These are phyloP conservation scores for Axea sp. DNA, from an alignment of 2,888 invertebrate genomes.

Conservation along the genomic window DNA sequence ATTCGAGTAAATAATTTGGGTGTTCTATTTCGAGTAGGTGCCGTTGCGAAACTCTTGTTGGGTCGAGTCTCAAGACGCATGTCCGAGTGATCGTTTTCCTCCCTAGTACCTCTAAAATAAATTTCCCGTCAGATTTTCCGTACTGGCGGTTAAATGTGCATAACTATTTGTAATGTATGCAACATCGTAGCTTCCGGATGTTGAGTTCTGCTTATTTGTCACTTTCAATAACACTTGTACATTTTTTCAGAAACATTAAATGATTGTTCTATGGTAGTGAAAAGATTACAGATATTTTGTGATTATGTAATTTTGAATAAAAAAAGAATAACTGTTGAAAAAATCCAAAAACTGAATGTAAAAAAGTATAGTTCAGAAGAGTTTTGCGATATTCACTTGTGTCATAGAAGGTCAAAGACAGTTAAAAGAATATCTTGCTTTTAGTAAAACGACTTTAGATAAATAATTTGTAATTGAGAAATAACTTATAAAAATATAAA, in stretches of 20 bases:
- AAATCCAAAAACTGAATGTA: no score
- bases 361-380: no score
- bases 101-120: constrained; percentile 74
- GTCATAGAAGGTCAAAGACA: no score
- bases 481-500: no score
- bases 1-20: constrained; percentile 80
- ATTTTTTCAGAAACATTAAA: constrained; percentile 14
- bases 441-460: no score
- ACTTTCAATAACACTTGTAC: constrained; percentile 6
- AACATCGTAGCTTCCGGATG: constrained; percentile 50
- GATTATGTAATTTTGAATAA: no score
- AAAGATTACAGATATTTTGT: no score
- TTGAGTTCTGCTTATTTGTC: constrained; percentile 21
- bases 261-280: no score
- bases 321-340: no score
- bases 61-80: constrained; percentile 67
- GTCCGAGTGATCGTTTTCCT: constrained; percentile 63
- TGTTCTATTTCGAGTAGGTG: constrained; percentile 80
- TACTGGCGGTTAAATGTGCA: constrained; percentile 48
- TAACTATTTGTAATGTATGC: constrained; percentile 58
- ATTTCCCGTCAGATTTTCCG: constrained; percentile 68
- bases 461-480: no score
- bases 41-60: constrained; percentile 78
- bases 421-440: no score
- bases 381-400: no score